Base-by-base conservation (phyloP, 2,888 invertebrate genomes). In the Neoascia interrupta region DNA sequence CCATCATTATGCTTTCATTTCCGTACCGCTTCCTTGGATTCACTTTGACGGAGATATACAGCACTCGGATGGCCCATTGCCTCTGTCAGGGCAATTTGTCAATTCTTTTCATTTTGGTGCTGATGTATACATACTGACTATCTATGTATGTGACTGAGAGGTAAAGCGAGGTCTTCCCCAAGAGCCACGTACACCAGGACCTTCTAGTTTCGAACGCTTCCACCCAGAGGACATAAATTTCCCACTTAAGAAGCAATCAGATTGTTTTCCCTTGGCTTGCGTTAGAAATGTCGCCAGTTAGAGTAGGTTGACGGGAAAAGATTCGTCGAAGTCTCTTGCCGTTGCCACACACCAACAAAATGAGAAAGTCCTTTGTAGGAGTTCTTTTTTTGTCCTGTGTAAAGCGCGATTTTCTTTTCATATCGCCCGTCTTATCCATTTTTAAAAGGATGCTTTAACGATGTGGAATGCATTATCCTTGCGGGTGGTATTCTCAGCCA, bases 161-260 rank as follows among this genome's bases (percentile, higher is more conserved):
- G 16, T 49, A 6, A 3, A 1, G 10, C 19, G 41, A 34, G 31
- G 28, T 26, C 43, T 18, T 34, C 2, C 16, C 15, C 36, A 36
- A 56, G 19, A 49, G 19, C 41, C 18, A 13, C 36, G n/a, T 31
- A 39, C 45, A 47, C 47, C 53, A 61, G 45, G 26, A 34, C 31
- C 21, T 31, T 53, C 53, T 28, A 53, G 37, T 66, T 54, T 47
- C 36, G 23, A 39, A 54, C 16, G 47, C 23, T 34, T 39, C 21
- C 53, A 66, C 60, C 53, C 39, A 23, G 34, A 54, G 28, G 47
- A 82, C 79, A 83, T 83, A 83, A 82, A 83, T 83, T 82, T 80
- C 81, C 60, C 81, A 83, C 82, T 84, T 82, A 83, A 83, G 82
- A 68, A 83, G 81, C 81, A 84, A 82, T 84, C 83, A 82, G 81